These are phyloP conservation scores for Cydia amplana DNA, from an alignment of 1,140 invertebrate genomes.

Conservation along the genomic window DNA sequence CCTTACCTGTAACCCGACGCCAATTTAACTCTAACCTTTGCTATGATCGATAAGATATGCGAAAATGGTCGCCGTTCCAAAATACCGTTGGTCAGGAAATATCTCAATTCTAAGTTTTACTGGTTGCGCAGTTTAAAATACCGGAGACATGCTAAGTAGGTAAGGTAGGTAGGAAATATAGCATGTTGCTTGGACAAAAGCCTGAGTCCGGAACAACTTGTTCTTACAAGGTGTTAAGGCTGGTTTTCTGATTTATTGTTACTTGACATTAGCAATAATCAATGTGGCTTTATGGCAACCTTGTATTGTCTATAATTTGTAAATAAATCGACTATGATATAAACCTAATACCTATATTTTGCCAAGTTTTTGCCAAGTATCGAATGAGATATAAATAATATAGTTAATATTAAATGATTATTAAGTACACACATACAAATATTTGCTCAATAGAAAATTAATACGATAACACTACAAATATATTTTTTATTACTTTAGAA, in stretches of 20 bases:
- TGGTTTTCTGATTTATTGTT: slow-evolving; percentile 57
- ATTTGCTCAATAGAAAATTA: too few species aligned
- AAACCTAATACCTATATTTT: slow-evolving; percentile 1
- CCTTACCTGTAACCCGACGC: slow-evolving; percentile 21
- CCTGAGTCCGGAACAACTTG: slow-evolving; percentile 51
- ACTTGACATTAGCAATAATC: slow-evolving; percentile 50
- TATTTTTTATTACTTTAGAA: too few species aligned
- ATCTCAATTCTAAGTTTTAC: slow-evolving; percentile 46
- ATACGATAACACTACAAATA: too few species aligned
- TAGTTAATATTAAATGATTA: too few species aligned
- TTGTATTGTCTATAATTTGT: slow-evolving; percentile 46
- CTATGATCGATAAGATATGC: slow-evolving; percentile 42
- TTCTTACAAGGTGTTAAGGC: slow-evolving; percentile 59
- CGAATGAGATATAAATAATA: too few species aligned
- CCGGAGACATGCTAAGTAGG: slow-evolving; percentile 49
- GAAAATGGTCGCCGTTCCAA: slow-evolving; percentile 39
- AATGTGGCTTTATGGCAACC: slow-evolving; percentile 49
- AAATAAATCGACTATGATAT: neutral
- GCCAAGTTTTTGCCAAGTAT: too few species aligned
- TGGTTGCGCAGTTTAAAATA: slow-evolving; percentile 47
- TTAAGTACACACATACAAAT: too few species aligned
- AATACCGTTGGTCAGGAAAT: slow-evolving; percentile 41
- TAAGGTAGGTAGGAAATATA: slow-evolving; percentile 36
- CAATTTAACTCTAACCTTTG: slow-evolving; percentile 30
- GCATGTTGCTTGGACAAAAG: slow-evolving; percentile 48